Conservation (phyloP, 2,113 vertebrate genomes). For the Triplophysa tibetana region DNA sequence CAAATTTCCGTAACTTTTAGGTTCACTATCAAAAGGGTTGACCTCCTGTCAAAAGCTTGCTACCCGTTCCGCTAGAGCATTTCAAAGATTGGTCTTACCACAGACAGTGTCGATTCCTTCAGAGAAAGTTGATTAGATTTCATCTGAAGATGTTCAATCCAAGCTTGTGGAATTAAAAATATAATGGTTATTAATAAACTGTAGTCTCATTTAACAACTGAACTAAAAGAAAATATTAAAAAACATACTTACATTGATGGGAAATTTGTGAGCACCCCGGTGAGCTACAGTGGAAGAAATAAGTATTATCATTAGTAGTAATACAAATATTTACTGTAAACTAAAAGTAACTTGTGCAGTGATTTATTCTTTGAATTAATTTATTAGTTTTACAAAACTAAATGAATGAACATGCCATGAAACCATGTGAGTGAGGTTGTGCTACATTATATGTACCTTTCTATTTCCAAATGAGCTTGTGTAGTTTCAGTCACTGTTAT, state of each 20-base stretch:
- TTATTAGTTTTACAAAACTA: too few relatives aligned
- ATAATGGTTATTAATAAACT: neutral
- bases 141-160: slow-evolving; percentile 60
- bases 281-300: neutral
- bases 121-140: slow-evolving; percentile 55
- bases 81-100: slow-evolving; percentile 50
- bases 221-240: neutral
- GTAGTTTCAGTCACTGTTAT: neutral
- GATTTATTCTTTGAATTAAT: too few relatives aligned
- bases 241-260: slow-evolving; percentile 6
- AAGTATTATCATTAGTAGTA: neutral
- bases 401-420: too few relatives aligned
- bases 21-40: too few relatives aligned
- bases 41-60: too few relatives aligned
- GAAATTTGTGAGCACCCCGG: neutral
- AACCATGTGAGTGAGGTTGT: neutral
- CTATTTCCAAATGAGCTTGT: neutral
- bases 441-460: neutral
- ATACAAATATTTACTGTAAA: too few relatives aligned
- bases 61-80: too few relatives aligned
- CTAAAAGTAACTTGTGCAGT: too few relatives aligned
- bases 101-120: slow-evolving; percentile 48
- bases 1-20: too few relatives aligned
- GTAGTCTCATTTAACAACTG: neutral
- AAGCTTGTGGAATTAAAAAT: slow-evolving; percentile 50